Conservation (phyloP, 2,797 vertebrate species). For the Pseudochirops corinnae region DNA sequence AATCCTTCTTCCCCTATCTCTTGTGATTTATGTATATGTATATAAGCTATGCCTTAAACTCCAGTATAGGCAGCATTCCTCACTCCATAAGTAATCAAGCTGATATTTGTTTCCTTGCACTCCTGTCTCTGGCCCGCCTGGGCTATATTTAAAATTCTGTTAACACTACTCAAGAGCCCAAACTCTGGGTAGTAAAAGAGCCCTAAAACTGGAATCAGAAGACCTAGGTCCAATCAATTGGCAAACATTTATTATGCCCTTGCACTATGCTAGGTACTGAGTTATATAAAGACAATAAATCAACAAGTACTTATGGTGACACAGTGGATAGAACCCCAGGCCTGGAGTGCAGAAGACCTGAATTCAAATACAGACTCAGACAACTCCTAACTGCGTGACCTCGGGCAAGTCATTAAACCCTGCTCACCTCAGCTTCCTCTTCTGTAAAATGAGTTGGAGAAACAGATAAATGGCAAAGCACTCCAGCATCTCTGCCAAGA, state of each 20-base stretch:
- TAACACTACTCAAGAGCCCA: neutral
- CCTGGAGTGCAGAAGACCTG: neutral
- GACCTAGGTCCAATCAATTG: neutral
- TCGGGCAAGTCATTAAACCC: neutral
- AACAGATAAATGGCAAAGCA: neutral
- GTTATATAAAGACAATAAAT: neutral
- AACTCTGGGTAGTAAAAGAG: neutral
- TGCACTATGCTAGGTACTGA: neutral
- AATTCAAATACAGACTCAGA: neutral
- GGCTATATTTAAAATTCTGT: too few species aligned
- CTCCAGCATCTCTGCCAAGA: neutral
- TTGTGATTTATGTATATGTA: too few species aligned
- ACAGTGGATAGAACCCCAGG: neutral
- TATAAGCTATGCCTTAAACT: too few species aligned
- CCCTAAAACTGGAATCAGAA: neutral
- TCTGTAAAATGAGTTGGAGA: neutral
- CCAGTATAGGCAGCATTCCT: too few species aligned
- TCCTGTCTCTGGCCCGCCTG: too few species aligned
- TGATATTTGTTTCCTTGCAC: too few species aligned
- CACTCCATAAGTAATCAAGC: too few species aligned
- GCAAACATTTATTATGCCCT: neutral
- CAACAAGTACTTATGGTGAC: neutral
- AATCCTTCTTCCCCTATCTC: too few species aligned
- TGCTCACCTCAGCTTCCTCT: neutral
- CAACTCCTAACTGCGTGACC: neutral